Evolutionary conservation across 53 echinoderm and acorn worm genomes (phyloP), one percentile per base, ranked within the genome.

Genomic region (Paracentrotus lividus): DNA sequence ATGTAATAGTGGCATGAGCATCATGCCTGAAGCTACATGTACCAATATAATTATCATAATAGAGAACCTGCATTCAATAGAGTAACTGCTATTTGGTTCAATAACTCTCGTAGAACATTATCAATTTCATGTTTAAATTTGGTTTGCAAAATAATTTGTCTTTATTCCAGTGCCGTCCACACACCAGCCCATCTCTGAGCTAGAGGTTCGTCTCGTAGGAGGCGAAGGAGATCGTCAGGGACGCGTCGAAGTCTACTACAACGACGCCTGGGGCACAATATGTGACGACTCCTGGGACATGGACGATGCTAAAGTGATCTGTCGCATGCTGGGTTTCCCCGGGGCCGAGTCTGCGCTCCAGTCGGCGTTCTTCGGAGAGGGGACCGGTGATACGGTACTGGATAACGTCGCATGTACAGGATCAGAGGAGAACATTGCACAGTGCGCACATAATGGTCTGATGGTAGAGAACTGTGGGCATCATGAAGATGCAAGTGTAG

Each of bases 231-330:
- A 85, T 8, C 40, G 54, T 3, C 92, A 95, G 52, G 96, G 96
- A 4, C 89, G 96, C 24, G 68, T 96, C 16, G 96, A 96, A 77
- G 84, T 96, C 88, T 88, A 49, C 53, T 68, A 94, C 72, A 59
- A 95, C 86, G 94, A 95, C 23, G 54, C 61, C 2, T 96, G 96
- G 96, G 96, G 96, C 13, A 95, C 95, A 0, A 91, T 96, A 15
- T 90, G 90, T 47, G 75, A 90, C 23, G 90, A 90, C 27, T 38
- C 42, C 8, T 90, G 90, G 90, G 75, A 72, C 33, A 90, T 90
- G 23, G 23, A 31, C 33, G 90, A 90, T 23, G 95, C 94, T 1
- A 44, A 84, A 33, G 94, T 95, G 5, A 91, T 94, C 34, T 95
- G 95, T 24, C 95, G 91, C 15, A 93, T 94, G 91, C 91, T 95